Conservation (phyloP, 2,797 vertebrate species). For the Hypotaenidia philippensis region DNA sequence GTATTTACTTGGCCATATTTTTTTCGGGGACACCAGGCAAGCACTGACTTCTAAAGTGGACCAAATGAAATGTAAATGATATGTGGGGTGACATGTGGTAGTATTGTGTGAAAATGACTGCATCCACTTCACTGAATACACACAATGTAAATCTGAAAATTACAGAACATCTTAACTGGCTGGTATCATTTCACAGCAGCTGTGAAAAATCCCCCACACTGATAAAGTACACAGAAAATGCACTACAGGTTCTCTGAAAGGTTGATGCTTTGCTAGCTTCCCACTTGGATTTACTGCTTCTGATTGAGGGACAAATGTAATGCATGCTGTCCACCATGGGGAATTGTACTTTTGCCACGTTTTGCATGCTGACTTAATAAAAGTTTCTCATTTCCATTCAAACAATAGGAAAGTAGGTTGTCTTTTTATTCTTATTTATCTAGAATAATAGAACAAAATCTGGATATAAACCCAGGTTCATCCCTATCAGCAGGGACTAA, state of each 20-base stretch:
- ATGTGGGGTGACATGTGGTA: neutral
- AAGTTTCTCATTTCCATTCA: neutral
- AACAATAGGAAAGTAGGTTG: neutral
- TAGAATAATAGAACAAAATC: neutral
- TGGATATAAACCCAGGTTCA: neutral
- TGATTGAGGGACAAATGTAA: neutral
- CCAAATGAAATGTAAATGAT: neutral
- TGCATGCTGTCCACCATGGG: neutral
- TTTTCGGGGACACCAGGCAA: neutral
- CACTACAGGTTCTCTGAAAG: neutral
- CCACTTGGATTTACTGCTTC: neutral
- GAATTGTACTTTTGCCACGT: neutral
- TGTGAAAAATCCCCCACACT: neutral
- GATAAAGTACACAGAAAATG: constrained; percentile 9
- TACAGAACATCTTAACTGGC: neutral
- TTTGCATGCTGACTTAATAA: neutral
- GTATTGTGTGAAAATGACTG: neutral
- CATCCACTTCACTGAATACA: neutral
- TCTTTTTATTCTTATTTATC: neutral
- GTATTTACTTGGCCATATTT: neutral
- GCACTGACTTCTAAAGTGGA: neutral
- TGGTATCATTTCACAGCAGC: neutral
- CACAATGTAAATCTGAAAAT: constrained; percentile 10
- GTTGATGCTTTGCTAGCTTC: neutral
- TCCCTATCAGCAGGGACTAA: neutral